Conservation (phyloP, 2,888 invertebrate genomes). For the Lithodes maja region DNA sequence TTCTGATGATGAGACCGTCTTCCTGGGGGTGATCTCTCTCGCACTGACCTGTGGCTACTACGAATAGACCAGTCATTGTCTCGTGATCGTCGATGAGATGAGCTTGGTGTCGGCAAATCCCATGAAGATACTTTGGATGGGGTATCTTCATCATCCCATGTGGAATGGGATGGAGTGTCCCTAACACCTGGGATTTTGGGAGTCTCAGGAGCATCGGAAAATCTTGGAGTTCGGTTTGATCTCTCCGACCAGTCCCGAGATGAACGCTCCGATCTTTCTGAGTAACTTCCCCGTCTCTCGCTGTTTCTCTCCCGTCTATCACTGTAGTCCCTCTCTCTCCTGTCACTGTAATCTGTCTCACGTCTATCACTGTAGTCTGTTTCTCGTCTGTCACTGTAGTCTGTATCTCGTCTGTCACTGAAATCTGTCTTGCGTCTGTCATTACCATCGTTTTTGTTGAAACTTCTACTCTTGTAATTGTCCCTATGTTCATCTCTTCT, state of each 20-base stretch:
- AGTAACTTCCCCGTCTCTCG: conserved; percentile 65
- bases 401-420: conserved; percentile 74
- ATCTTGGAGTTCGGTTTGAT: conserved; percentile 75
- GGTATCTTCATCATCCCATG: conserved; percentile 82
- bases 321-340: conserved; percentile 74
- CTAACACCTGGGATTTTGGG: conserved; percentile 81
- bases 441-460: conserved; percentile 73
- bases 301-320: conserved; percentile 72
- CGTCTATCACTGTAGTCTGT: conserved; percentile 67
- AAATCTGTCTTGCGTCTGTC: conserved; percentile 71
- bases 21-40: conserved; percentile 31
- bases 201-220: conserved; percentile 90
- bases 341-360: conserved; percentile 63
- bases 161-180: conserved; percentile 79
- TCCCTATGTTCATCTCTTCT: conserved; percentile 73
- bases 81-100: conserved; percentile 52
- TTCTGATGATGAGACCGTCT: conserved; percentile 18
- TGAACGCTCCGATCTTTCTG: conserved; percentile 46
- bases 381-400: conserved; percentile 72
- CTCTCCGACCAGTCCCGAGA: conserved; percentile 61
- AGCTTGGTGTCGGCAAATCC: conserved; percentile 91
- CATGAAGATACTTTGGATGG: conserved; percentile 85
- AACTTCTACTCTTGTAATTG: conserved; percentile 78
- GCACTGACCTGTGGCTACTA: conserved; percentile 35
- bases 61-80: conserved; percentile 75